Evolutionary conservation across 2,888 invertebrate species (phyloP).

Genomic region (Tipula confusa): DNA sequence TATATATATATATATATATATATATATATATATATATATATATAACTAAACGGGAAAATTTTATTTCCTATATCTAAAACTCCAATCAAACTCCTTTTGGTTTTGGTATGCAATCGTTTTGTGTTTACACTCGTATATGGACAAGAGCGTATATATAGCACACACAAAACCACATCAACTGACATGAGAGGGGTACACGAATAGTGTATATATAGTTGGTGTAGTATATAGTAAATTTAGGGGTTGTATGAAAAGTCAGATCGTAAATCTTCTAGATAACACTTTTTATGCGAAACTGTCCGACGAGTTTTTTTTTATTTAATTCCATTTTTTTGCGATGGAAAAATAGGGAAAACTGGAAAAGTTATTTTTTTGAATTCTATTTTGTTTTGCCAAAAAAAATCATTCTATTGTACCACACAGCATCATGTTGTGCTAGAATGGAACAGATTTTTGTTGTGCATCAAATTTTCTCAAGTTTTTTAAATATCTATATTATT

Average conservation of each 20-base stretch:
- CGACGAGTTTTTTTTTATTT: slow-evolving; percentile 37
- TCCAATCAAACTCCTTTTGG: background rate
- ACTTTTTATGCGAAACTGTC: slow-evolving; percentile 52
- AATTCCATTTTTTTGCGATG: background rate
- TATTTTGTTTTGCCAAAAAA: background rate
- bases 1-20: no score
- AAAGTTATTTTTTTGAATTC: background rate
- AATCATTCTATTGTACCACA: background rate
- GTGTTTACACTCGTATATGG: background rate
- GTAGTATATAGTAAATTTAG: slow-evolving; percentile 36
- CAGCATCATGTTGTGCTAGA: background rate
- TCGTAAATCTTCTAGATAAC: slow-evolving; percentile 52
- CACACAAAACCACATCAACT: background rate
- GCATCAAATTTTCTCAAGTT: background rate
- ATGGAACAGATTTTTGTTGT: background rate
- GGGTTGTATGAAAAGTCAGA: slow-evolving; percentile 51
- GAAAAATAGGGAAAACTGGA: slow-evolving; percentile 8
- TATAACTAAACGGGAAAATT: background rate
- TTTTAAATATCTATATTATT: no score
- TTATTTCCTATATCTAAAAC: background rate
- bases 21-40: no score
- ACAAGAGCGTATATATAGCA: background rate
- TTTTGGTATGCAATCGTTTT: background rate
- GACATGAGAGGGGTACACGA: background rate
- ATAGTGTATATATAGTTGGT: background rate